Evolutionary conservation across 2,888 invertebrate genomes (phyloP).

Genomic region (Ophion ventricosus): DNA sequence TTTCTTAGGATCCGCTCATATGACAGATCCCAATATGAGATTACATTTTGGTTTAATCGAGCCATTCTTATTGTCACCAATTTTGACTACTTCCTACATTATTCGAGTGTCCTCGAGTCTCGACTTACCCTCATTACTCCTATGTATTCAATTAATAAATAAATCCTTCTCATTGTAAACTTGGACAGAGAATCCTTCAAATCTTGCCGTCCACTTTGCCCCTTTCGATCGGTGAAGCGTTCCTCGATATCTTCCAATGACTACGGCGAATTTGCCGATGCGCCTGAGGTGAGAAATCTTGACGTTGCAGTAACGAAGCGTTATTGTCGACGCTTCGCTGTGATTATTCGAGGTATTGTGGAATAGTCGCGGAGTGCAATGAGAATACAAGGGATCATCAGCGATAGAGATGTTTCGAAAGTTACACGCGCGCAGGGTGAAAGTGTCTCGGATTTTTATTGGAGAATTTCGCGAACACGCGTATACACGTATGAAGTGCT

Average conservation of each 20-base stretch:
- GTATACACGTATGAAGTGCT: constrained; percentile 1
- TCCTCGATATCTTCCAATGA: constrained; percentile 30
- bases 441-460: constrained; percentile 56
- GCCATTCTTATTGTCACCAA: no score
- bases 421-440: constrained; percentile 55
- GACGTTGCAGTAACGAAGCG: constrained; percentile 26
- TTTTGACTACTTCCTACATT: no score
- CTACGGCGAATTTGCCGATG: constrained; percentile 28
- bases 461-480: constrained; percentile 23
- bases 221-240: not conserved
- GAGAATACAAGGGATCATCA: not conserved
- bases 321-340: constrained; percentile 24
- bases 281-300: constrained; percentile 15
- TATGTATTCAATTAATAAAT: not conserved
- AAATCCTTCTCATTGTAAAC: not conserved
- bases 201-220: not conserved
- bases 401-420: constrained; percentile 56
- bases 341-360: constrained; percentile 3
- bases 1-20: no score
- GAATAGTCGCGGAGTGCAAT: not conserved
- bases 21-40: no score
- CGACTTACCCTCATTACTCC: not conserved
- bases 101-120: no score
- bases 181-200: not conserved
- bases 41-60: no score